Evolutionary conservation across 53 echinoderm and acorn worm species (phyloP), one percentile per base, ranked within the genome.

Genomic region (Glandiceps talaboti): DNA sequence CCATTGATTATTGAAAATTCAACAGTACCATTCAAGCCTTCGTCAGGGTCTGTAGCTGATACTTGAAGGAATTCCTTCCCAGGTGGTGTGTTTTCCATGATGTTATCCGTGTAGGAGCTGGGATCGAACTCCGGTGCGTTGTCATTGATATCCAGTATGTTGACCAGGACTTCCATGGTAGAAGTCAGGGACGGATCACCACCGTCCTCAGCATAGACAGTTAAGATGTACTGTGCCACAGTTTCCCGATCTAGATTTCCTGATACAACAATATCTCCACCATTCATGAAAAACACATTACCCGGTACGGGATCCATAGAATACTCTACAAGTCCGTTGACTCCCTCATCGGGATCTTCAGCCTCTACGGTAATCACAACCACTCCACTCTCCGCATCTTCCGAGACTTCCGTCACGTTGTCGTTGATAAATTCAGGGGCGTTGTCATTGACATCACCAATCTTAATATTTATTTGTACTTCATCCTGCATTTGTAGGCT

Each of bases 271-370:
- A 90, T 76, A 45, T 45, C 64, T 20, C 64, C 64, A 12, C 20
- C 64, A 45, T 45, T 12, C 64, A 45, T 12, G 20, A 12, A 45
- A 78, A 94, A 92, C 1, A 80, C 80, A 14, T 86, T 84, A 73
- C 83, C 85, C 14, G 92, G 88, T 6, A 45, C 64, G 6, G 64
- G 64, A 30, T 82, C 86, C 73, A 94, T 77, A 31, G 85, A 90
- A 76, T 85, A 94, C 78, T 90, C 90, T 30, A 94, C 85, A 33
- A 92, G 92, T 81, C 94, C 91, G 79, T 94, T 92, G 84, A 88
- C 80, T 80, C 87, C 92, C 0, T 87, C 92, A 75, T 94, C 94
- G 32, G 83, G 81, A 81, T 94, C 94, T 28, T 81, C 84, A 26
- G 94, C 92, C 14, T 77, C 75, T 73, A 94, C 86, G 1, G 82